phyloP scores from a whole-genome alignment of 2,797 vertebrate species.

The Zalophus californianus region DNA sequence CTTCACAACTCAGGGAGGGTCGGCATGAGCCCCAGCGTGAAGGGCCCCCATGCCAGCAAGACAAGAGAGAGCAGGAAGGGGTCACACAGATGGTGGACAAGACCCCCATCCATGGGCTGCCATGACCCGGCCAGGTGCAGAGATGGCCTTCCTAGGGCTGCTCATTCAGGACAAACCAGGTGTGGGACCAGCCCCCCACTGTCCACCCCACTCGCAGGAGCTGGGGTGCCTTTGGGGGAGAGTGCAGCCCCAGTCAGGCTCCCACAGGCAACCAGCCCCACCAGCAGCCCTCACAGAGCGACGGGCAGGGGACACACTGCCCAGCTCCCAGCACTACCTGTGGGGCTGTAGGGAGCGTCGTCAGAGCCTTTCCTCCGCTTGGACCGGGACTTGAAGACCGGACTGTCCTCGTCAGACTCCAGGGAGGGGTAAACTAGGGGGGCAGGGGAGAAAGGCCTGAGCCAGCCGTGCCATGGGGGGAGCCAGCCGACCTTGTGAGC shows the following conservation, averaged over 20 bases:
- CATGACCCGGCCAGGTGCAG: background rate
- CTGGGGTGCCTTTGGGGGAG: background rate
- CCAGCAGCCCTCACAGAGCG: background rate
- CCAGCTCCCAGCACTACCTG: conserved; percentile 88
- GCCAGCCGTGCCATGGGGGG: fast-evolving
- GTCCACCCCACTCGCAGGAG: background rate
- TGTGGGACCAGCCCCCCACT: background rate
- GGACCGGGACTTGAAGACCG: conserved; percentile 98
- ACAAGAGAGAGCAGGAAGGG: fast-evolving
- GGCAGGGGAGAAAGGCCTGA: conserved; percentile 53
- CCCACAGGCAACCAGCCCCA: background rate
- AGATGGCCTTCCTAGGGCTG: background rate
- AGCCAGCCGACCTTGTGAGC: background rate
- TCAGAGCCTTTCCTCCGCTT: conserved; percentile 99
- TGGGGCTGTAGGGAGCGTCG: conserved; percentile 98
- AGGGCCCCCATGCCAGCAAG: background rate
- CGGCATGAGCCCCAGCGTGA: background rate
- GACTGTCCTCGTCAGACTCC: conserved; percentile 99
- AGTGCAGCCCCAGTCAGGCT: background rate
- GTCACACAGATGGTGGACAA: background rate
- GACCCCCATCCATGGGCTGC: background rate
- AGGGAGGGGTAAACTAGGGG: conserved; percentile 95
- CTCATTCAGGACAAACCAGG: background rate
- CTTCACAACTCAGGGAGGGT: background rate
- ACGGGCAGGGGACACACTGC: too few species aligned